Evolutionary conservation across 2,888 invertebrate genomes (phyloP).

Genomic region (Scaptomyza tumidula): DNA sequence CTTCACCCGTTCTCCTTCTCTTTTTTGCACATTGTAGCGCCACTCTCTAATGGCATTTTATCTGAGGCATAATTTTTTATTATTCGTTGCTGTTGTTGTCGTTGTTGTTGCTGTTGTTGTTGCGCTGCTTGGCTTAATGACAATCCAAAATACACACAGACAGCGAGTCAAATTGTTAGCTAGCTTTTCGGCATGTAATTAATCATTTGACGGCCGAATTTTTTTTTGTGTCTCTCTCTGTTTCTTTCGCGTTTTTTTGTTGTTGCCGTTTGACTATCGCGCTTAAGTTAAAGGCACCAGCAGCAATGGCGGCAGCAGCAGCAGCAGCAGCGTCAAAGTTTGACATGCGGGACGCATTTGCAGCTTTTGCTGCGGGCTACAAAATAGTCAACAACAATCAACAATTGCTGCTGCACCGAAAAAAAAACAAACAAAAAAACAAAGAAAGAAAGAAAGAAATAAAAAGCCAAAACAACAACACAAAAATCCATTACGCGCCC

Average conservation of each 20-base stretch:
- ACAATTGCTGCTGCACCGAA: slow-evolving; percentile 28
- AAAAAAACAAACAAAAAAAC: slow-evolving; percentile 6
- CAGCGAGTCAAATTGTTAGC: slow-evolving; percentile 78
- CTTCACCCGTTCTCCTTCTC: neutral
- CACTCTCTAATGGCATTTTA: slow-evolving; percentile 80
- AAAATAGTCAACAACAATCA: slow-evolving; percentile 35
- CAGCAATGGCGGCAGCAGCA: slow-evolving; percentile 21
- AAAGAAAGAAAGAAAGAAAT: no score
- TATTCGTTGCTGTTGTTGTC: slow-evolving; percentile 54
- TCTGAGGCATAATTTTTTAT: slow-evolving; percentile 81
- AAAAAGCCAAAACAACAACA: slow-evolving; percentile 18
- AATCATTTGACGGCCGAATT: slow-evolving; percentile 72
- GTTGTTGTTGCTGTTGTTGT: slow-evolving; percentile 23
- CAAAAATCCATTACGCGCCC: slow-evolving; percentile 70
- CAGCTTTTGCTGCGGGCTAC: slow-evolving; percentile 67
- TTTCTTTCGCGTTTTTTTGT: slow-evolving; percentile 1
- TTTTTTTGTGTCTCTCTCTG: neutral
- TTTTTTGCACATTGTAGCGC: slow-evolving; percentile 43
- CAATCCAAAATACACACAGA: slow-evolving; percentile 66
- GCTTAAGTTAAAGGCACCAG: slow-evolving; percentile 41
- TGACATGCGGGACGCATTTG: slow-evolving; percentile 67
- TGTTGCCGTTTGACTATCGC: slow-evolving; percentile 27
- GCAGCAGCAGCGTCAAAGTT: slow-evolving; percentile 12
- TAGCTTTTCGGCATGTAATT: slow-evolving; percentile 80
- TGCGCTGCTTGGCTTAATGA: slow-evolving; percentile 69